phyloP scores from a whole-genome alignment of 1,140 invertebrate species.

The Globodera rostochiensis region DNA sequence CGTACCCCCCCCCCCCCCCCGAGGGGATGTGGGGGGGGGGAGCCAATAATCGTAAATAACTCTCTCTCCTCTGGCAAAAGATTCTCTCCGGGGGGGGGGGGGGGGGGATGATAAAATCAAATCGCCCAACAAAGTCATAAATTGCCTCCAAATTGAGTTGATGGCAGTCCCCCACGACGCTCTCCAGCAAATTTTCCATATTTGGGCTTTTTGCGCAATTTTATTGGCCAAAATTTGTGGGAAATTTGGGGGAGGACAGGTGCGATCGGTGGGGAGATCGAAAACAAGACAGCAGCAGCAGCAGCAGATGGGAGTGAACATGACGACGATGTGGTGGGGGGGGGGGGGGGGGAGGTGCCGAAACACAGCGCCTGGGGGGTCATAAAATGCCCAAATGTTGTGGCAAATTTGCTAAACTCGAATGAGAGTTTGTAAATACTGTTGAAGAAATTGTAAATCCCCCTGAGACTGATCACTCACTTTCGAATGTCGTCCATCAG shows the following conservation, averaged over 20 bases:
- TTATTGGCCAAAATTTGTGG: not conserved
- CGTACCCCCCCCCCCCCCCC: not conserved
- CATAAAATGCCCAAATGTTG: no score
- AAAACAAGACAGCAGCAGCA: not conserved
- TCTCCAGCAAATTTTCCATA: not conserved
- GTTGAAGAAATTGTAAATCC: no score
- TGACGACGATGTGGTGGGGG: no score
- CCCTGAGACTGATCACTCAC: no score
- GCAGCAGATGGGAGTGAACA: no score
- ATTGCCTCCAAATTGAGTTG: slow-evolving; percentile 13
- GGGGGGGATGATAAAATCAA: not conserved
- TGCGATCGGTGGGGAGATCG: not conserved
- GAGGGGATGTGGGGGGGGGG: no score
- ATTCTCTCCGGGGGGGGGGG: not conserved
- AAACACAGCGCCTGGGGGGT: no score
- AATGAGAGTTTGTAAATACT: no score
- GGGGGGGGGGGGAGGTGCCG: no score
- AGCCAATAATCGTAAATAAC: slow-evolving; percentile 2
- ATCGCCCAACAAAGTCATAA: not conserved
- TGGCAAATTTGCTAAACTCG: no score
- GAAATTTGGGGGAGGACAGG: not conserved
- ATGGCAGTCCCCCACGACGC: not conserved
- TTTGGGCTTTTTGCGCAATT: not conserved
- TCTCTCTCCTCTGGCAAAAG: not conserved
- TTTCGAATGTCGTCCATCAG: no score